Percentiles rank a stretch among this genome's conserved stretches.
These are phyloP conservation scores for Hapalemur alaotrensis DNA, from an alignment of 2,797 vertebrate species.

Conservation along the genomic window DNA sequence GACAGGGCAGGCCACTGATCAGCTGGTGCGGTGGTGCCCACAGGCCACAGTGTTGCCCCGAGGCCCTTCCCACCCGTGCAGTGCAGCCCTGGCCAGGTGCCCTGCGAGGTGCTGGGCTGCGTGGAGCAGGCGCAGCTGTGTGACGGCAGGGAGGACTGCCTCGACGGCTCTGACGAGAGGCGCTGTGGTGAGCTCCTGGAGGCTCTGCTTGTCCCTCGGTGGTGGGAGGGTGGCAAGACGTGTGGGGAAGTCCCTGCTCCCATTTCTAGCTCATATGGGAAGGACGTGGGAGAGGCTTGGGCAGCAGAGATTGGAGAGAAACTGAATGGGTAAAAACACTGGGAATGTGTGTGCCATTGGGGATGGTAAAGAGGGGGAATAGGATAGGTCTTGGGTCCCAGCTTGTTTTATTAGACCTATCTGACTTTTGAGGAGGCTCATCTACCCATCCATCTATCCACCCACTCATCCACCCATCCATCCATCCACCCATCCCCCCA, in stretches of 20 bases:
- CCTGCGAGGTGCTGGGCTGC: slow-evolving; percentile 87
- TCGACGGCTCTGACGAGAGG: slow-evolving; percentile 89
- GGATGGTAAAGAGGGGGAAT: too few species aligned
- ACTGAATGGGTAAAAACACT: neutral
- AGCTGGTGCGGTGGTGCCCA: neutral
- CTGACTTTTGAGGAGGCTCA: neutral
- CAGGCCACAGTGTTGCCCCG: slow-evolving; percentile 62
- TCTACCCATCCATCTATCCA: neutral
- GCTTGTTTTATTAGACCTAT: neutral
- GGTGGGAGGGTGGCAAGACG: neutral
- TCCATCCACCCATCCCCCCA: too few species aligned
- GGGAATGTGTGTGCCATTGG: neutral
- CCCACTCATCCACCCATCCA: neutral
- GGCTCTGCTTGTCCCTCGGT: neutral
- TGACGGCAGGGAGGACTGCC: slow-evolving; percentile 87
- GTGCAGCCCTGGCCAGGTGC: slow-evolving; percentile 87
- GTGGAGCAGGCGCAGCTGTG: slow-evolving; percentile 86
- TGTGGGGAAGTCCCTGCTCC: neutral
- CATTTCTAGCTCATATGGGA: neutral
- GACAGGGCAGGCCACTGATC: neutral
- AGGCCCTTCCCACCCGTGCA: slow-evolving; percentile 80
- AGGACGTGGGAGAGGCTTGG: neutral
- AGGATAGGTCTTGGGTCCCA: neutral
- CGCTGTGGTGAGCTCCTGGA: slow-evolving; percentile 85
- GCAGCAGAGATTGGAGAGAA: neutral